Conservation (phyloP, 2,888 invertebrate genomes). For the Fabriciana adippe region DNA sequence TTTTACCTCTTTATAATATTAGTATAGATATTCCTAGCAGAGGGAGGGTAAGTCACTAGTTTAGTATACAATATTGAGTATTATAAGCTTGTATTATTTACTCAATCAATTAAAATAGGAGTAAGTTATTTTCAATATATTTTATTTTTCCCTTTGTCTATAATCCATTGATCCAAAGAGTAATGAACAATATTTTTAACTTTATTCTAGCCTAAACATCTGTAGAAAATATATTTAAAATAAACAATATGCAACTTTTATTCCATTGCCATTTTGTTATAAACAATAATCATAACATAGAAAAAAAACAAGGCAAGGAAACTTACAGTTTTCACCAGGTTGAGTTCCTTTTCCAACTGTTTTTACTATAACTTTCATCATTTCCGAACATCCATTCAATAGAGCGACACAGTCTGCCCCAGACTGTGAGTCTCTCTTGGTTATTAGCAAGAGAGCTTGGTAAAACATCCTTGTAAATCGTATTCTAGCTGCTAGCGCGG, state of each 20-base stretch:
- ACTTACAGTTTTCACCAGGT: constrained; percentile 84
- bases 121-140: no score
- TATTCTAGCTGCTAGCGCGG: constrained; percentile 89
- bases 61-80: background rate
- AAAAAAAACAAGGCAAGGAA: constrained; percentile 15
- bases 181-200: no score
- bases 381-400: constrained; percentile 90
- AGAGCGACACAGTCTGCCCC: constrained; percentile 91
- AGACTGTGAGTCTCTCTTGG: constrained; percentile 84
- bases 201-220: no score
- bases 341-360: constrained; percentile 87
- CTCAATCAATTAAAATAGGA: background rate
- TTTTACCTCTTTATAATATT: no score
- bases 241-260: no score
- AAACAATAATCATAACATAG: background rate
- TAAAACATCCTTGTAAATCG: constrained; percentile 94
- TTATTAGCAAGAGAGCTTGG: constrained; percentile 88
- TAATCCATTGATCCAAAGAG: no score
- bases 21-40: no score
- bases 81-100: no score
- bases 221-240: no score
- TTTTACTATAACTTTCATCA: constrained; percentile 90
- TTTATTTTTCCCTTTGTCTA: no score
- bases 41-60: no score
- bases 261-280: background rate